These are phyloP conservation scores for Noctua pronuba DNA, from an alignment of 2,888 invertebrate species.

Conservation along the genomic window DNA sequence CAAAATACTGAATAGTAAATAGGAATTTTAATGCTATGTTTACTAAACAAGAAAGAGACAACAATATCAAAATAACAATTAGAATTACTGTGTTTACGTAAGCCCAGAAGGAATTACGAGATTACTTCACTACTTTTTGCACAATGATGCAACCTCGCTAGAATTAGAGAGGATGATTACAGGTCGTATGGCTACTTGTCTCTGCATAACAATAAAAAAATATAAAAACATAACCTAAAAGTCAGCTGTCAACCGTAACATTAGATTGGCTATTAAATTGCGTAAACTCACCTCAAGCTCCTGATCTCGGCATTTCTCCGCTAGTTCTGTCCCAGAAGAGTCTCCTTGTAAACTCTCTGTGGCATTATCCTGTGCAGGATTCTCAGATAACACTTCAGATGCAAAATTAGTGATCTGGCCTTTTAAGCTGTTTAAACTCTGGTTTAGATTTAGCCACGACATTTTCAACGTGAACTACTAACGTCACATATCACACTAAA, in stretches of 20 bases:
- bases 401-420: slow-evolving; percentile 97
- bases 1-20: slow-evolving; percentile 10
- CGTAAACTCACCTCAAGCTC: slow-evolving; percentile 91
- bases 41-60: slow-evolving; percentile 48
- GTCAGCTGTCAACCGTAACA: slow-evolving; percentile 77
- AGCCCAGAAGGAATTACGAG: slow-evolving; percentile 32
- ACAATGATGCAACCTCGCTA: slow-evolving; percentile 49
- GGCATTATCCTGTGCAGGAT: slow-evolving; percentile 87
- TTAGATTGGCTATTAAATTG: slow-evolving; percentile 52
- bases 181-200: slow-evolving; percentile 45
- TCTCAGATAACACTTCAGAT: slow-evolving; percentile 96
- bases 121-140: slow-evolving; percentile 37
- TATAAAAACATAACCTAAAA: slow-evolving; percentile 87
- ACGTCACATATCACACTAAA: slow-evolving; percentile 80
- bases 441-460: slow-evolving; percentile 93
- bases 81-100: slow-evolving; percentile 49
- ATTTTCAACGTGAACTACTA: slow-evolving; percentile 80
- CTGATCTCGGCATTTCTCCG: slow-evolving; percentile 90
- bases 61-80: slow-evolving; percentile 49
- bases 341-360: slow-evolving; percentile 71
- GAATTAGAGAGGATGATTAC: slow-evolving; percentile 58
- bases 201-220: slow-evolving; percentile 66
- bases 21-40: slow-evolving; percentile 38
- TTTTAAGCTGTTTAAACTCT: slow-evolving; percentile 93
- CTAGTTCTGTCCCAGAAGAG: slow-evolving; percentile 86